These are phyloP conservation scores for Stramonita haemastoma DNA, from an alignment of 2,888 invertebrate genomes.

Conservation along the genomic window DNA sequence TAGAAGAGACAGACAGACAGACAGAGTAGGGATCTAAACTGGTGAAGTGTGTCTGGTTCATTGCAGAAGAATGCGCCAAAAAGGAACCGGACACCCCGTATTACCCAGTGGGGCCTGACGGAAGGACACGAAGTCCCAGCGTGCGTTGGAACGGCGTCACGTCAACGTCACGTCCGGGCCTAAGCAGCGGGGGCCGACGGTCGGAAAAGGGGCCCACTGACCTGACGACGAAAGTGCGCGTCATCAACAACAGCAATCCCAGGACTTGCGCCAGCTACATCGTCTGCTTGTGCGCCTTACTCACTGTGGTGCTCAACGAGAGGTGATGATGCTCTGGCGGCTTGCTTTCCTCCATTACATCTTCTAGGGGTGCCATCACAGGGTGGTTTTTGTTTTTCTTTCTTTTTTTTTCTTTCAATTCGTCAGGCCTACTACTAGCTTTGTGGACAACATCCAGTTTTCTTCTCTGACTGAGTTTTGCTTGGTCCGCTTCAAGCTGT, in stretches of 20 bases:
- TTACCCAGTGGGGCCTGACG: background rate
- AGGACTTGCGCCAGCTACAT: conserved; percentile 40
- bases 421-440: background rate
- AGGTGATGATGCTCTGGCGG: conserved; percentile 32
- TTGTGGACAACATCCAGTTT: background rate
- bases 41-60: background rate
- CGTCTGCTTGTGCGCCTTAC: conserved; percentile 33
- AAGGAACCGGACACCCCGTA: conserved; percentile 15
- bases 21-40: background rate
- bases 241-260: conserved; percentile 44
- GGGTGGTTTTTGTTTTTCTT: background rate
- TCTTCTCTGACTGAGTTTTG: background rate
- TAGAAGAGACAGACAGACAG: background rate
- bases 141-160: conserved; percentile 22
- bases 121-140: background rate
- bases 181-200: background rate
- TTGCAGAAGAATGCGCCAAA: conserved; percentile 27
- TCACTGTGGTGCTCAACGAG: conserved; percentile 33
- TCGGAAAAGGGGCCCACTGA: conserved; percentile 6
- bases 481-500: background rate
- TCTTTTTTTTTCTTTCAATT: background rate
- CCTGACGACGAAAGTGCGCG: conserved; percentile 17
- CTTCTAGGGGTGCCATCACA: background rate
- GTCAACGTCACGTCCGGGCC: conserved; percentile 22
- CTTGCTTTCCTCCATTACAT: background rate